Conservation (phyloP, 1,140 invertebrate genomes). For the Anoplophora glabripennis region DNA sequence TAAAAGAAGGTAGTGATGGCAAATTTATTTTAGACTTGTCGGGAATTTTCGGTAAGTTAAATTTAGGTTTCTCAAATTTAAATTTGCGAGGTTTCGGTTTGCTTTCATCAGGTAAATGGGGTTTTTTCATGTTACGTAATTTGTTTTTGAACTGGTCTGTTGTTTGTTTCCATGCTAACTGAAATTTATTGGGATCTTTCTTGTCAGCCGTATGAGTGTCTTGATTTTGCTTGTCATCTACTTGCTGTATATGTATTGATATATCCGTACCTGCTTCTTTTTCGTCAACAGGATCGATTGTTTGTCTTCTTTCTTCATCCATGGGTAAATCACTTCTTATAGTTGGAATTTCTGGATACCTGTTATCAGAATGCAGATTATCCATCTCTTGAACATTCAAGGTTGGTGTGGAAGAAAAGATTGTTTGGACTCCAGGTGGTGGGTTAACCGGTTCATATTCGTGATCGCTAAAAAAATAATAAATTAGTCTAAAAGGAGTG, state of each 20-base stretch:
- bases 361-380: background rate
- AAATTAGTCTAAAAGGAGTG: too few relatives aligned
- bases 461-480: conserved; percentile 74
- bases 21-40: conserved; percentile 59
- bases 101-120: conserved; percentile 45
- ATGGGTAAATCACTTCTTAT: too few relatives aligned
- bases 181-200: conserved; percentile 31
- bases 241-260: background rate
- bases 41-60: conserved; percentile 63
- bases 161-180: conserved; percentile 52
- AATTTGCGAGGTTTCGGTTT: conserved; percentile 50
- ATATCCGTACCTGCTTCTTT: background rate
- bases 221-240: too few relatives aligned
- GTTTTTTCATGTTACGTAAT: conserved; percentile 57
- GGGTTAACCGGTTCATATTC: conserved; percentile 76
- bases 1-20: conserved; percentile 43
- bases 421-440: conserved; percentile 30
- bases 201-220: background rate
- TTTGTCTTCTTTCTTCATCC: too few relatives aligned
- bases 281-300: too few relatives aligned
- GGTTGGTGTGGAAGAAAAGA: conserved; percentile 1
- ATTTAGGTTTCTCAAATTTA: conserved; percentile 48
- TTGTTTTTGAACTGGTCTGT: conserved; percentile 61
- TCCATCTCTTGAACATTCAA: conserved; percentile 31
- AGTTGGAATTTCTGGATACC: too few relatives aligned